These are phyloP conservation scores for Trematomus bernacchii DNA, from an alignment of 2,797 vertebrate genomes.

Conservation along the genomic window DNA sequence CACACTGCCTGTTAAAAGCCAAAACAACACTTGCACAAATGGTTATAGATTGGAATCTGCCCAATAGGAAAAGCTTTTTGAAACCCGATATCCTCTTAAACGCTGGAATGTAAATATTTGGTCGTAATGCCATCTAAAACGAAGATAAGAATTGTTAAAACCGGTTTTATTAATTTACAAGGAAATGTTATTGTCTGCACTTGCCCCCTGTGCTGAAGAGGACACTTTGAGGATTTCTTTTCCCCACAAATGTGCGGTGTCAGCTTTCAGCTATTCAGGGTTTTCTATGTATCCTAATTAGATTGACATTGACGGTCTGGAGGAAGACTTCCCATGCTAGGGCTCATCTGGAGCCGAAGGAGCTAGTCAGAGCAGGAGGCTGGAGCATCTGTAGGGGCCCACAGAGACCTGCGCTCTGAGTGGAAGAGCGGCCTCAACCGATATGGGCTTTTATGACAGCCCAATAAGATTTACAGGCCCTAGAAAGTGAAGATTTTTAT, in stretches of 20 bases:
- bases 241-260: conserved; percentile 90
- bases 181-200: conserved; percentile 89
- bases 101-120: conserved; percentile 99
- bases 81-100: conserved; percentile 94
- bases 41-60: conserved; percentile 87
- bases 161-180: conserved; percentile 93
- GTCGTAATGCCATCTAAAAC: conserved; percentile 89
- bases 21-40: conserved; percentile 81
- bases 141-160: conserved; percentile 94
- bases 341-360: conserved; percentile 87
- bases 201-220: conserved; percentile 86
- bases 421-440: conserved; percentile 88
- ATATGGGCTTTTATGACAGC: conserved; percentile 93
- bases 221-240: conserved; percentile 90
- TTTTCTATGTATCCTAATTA: conserved; percentile 90
- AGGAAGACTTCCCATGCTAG: conserved; percentile 88
- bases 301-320: conserved; percentile 92
- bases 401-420: conserved; percentile 84
- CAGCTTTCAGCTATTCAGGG: conserved; percentile 88
- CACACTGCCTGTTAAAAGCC: conserved; percentile 66
- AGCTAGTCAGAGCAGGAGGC: conserved; percentile 87
- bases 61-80: conserved; percentile 88
- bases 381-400: conserved; percentile 85
- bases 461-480: conserved; percentile 91
- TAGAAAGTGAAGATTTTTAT: conserved; percentile 94